These are phyloP conservation scores for Drosophila lini DNA, from an alignment of 1,140 invertebrate species.

Conservation along the genomic window DNA sequence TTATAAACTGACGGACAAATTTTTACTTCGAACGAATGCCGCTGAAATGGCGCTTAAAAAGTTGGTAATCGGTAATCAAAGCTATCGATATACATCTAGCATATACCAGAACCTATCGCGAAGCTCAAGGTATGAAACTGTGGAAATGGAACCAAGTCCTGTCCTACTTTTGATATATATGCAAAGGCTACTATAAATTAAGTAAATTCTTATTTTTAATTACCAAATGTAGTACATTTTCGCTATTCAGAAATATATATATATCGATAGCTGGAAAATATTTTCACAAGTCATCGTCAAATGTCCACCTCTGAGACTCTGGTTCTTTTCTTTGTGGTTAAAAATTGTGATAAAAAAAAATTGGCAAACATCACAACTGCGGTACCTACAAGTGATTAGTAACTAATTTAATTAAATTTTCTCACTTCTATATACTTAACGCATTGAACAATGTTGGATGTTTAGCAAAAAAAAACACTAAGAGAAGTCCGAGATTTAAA, in stretches of 20 bases:
- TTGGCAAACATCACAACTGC: conserved; percentile 4
- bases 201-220: too few species aligned
- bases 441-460: background rate
- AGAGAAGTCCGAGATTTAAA: background rate
- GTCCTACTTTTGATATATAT: background rate
- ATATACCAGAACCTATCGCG: background rate
- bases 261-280: too few species aligned
- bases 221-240: background rate
- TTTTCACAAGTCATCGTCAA: background rate
- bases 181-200: background rate
- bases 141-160: background rate
- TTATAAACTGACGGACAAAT: conserved; percentile 11
- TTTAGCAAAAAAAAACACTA: background rate
- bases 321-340: too few species aligned
- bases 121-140: background rate
- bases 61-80: too few species aligned
- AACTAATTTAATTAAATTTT: conserved; percentile 41
- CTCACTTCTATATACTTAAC: background rate
- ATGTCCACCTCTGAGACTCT: background rate
- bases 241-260: too few species aligned
- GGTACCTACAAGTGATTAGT: conserved; percentile 4
- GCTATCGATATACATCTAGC: background rate
- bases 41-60: background rate
- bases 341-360: background rate
- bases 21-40: conserved; percentile 35